Conservation (phyloP, 1,140 invertebrate species). For the Watersipora subatra region DNA sequence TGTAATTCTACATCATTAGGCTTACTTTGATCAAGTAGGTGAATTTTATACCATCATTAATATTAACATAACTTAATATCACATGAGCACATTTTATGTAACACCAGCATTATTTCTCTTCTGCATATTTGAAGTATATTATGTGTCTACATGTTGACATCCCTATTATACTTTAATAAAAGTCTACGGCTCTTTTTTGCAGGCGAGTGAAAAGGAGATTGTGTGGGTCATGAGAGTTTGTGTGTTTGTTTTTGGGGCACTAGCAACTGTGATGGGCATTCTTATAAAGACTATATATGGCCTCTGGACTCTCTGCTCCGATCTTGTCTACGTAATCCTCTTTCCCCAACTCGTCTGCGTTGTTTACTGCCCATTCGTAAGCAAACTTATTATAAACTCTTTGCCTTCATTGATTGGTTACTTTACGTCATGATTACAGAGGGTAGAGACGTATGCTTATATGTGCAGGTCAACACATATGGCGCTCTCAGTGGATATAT, state of each 20-base stretch:
- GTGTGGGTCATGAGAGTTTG: constrained; percentile 91
- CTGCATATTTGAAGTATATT: too few species aligned
- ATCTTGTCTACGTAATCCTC: constrained; percentile 91
- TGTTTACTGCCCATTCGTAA: constrained; percentile 57
- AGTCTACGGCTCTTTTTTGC: constrained; percentile 16
- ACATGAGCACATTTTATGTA: too few species aligned
- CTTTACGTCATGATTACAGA: not conserved
- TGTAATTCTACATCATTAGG: too few species aligned
- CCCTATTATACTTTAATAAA: too few species aligned
- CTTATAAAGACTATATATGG: constrained; percentile 93
- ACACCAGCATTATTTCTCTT: too few species aligned
- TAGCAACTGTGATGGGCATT: constrained; percentile 87
- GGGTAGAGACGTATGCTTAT: not conserved
- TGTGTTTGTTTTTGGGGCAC: constrained; percentile 78
- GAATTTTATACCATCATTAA: too few species aligned
- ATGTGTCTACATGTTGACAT: too few species aligned
- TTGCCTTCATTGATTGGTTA: not conserved
- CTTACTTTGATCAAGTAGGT: too few species aligned
- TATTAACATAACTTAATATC: too few species aligned
- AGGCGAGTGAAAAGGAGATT: constrained; percentile 57
- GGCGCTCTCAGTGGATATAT: constrained; percentile 72
- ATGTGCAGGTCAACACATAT: constrained; percentile 63
- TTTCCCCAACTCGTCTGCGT: constrained; percentile 96
- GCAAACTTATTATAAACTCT: constrained; percentile 46
- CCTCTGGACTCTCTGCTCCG: constrained; percentile 87